These are phyloP conservation scores for Arizona elegans DNA, from an alignment of 2,113 vertebrate species.

Conservation along the genomic window DNA sequence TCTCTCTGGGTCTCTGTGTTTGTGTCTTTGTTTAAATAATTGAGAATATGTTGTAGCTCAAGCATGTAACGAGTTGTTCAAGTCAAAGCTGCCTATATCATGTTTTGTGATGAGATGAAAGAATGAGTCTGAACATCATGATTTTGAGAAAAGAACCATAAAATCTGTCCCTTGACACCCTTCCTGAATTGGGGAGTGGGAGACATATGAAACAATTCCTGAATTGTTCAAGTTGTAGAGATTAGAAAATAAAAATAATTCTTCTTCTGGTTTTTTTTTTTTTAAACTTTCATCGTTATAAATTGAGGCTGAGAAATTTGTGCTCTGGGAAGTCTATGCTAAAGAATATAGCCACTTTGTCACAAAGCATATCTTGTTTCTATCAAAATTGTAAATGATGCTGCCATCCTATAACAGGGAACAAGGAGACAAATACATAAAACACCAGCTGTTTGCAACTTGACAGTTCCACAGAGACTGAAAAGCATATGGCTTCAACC, in stretches of 20 bases:
- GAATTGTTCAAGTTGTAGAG: background rate
- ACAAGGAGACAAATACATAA: slow-evolving; percentile 41
- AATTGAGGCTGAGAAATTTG: background rate
- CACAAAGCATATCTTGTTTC: slow-evolving; percentile 22
- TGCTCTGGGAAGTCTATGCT: slow-evolving; percentile 17
- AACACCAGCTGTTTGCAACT: slow-evolving; percentile 25
- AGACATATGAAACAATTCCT: background rate
- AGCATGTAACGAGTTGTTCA: background rate
- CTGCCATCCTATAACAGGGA: slow-evolving; percentile 6
- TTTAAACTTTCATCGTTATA: background rate
- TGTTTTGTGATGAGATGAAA: background rate
- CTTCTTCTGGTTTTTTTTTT: background rate
- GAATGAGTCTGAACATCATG: background rate
- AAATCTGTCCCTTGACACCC: background rate
- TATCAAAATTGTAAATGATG: slow-evolving; percentile 30
- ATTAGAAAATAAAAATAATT: background rate
- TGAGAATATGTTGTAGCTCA: background rate
- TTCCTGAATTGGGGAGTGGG: background rate
- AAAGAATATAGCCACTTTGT: slow-evolving; percentile 12
- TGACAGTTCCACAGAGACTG: slow-evolving; percentile 33
- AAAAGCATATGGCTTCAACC: slow-evolving; percentile 1
- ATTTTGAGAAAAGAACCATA: background rate
- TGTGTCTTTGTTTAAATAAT: background rate
- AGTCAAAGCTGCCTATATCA: background rate
- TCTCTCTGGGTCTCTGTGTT: background rate